These are phyloP conservation scores for Notolepis coatsorum DNA, from an alignment of 2,797 vertebrate species.

Conservation along the genomic window DNA sequence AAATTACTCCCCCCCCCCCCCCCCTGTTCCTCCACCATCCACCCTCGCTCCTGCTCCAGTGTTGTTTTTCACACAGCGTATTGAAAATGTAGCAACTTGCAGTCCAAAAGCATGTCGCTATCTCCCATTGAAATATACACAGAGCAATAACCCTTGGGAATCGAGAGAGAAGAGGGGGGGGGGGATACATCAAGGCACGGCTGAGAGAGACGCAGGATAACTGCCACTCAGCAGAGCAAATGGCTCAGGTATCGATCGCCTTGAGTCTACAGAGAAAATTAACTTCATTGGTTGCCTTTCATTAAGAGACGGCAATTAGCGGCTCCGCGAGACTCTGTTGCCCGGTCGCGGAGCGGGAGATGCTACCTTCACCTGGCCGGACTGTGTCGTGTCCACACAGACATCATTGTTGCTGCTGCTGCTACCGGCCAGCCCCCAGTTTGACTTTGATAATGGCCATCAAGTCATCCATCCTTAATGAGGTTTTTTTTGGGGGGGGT, in stretches of 20 bases:
- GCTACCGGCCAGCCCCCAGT: too few species aligned
- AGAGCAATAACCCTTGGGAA: slow-evolving; percentile 13
- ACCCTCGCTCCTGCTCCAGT: slow-evolving; percentile 1
- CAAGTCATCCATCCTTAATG: too few species aligned
- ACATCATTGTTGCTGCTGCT: too few species aligned
- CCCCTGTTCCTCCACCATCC: slow-evolving; percentile 3
- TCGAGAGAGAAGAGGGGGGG: slow-evolving; percentile 19
- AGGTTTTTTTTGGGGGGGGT: too few species aligned
- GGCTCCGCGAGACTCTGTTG: too few species aligned
- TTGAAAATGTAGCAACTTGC: slow-evolving; percentile 12
- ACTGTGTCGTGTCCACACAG: too few species aligned
- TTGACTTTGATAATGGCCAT: too few species aligned
- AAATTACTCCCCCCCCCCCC: slow-evolving; percentile 20
- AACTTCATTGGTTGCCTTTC: slow-evolving; percentile 49
- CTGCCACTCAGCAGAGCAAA: slow-evolving; percentile 52
- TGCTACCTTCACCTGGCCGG: too few species aligned
- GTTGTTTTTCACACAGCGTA: slow-evolving; percentile 1
- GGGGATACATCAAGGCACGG: slow-evolving; percentile 29
- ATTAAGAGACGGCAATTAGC: slow-evolving; percentile 59
- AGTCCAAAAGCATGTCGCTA: slow-evolving; percentile 8
- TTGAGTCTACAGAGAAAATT: slow-evolving; percentile 46
- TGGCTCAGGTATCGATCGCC: slow-evolving; percentile 43
- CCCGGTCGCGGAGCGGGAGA: too few species aligned
- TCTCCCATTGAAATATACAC: slow-evolving; percentile 31
- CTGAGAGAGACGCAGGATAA: slow-evolving; percentile 1